Evolutionary conservation across 2,113 vertebrate genomes (phyloP), one percentile per base, ranked within the genome.

Genomic region (Gracilinanus agilis): DNA sequence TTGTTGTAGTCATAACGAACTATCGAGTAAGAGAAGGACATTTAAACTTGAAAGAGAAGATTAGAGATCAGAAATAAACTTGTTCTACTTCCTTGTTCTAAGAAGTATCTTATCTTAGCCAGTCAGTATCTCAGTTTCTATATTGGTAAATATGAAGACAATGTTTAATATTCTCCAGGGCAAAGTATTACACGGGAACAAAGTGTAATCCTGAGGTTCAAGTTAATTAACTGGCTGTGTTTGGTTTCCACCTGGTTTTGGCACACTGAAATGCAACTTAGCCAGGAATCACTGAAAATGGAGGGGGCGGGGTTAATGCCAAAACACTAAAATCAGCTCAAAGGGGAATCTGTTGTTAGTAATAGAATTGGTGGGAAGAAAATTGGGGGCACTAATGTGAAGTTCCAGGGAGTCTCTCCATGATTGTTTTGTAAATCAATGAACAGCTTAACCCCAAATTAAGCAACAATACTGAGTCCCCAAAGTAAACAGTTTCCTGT

Each of bases 21-120:
- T 40, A 25, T 55, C 27, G 88, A 24, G 89, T 44, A 61, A 91
- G 91, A 96, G 67, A 89, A 92, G 54, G 94, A 96, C 40, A 83
- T 83, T 83, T 83, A n/a, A 90, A 54, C 23, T 55, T 92, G 75
- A 89, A 90, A 75, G 16, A 88, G 53, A 88, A 92, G 94, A 89
- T 95, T 88, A 88, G 96, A 94, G 94, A 90, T 95, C 89, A 91
- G 96, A 94, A 96, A 55, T 88, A 93, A 94, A 54, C 91, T 89
- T 61, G 96, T 55, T 54, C 96, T 91, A 61, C 24, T 55, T 56
- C 88, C 92, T 94, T 56, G 91, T 75, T 83, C 95, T 92, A 61
- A 67, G 91, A 61, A 67, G 91, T 91, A 44, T 25, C 44, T 54
- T 91, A 44, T 25, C 44, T 54, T 29, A 49, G 88, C 27, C 96